Evolutionary conservation across 2,888 invertebrate species (phyloP).

Genomic region (Caenorhabditis afra): DNA sequence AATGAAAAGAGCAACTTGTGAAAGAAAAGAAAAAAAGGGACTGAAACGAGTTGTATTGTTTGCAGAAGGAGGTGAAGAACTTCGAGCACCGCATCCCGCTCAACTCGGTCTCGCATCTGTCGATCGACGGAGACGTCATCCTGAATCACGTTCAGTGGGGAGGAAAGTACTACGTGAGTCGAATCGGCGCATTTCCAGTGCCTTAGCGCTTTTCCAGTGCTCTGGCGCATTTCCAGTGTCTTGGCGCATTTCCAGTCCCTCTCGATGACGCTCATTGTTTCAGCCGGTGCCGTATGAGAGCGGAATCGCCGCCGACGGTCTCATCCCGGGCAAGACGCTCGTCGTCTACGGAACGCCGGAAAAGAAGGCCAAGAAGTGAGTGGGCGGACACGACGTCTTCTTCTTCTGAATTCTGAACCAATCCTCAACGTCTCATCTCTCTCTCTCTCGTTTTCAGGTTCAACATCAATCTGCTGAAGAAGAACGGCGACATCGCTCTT

Average conservation of each 20-base stretch:
- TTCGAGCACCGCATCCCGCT: constrained; percentile 76
- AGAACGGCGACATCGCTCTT: constrained; percentile 75
- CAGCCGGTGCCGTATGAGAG: constrained; percentile 75
- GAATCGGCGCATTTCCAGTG: not conserved
- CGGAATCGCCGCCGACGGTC: constrained; percentile 72
- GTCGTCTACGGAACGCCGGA: constrained; percentile 72
- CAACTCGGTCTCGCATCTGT: constrained; percentile 73
- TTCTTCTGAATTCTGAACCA: too few relatives aligned
- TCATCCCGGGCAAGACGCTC: constrained; percentile 72
- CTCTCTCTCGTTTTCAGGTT: constrained; percentile 55
- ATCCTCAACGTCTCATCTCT: not conserved
- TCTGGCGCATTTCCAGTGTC: too few relatives aligned
- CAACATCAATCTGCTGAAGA: constrained; percentile 75
- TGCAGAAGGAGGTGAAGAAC: constrained; percentile 72
- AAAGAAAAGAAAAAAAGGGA: not conserved
- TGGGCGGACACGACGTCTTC: too few relatives aligned
- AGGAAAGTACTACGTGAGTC: constrained; percentile 75
- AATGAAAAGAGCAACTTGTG: constrained; percentile 20
- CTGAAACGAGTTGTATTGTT: constrained; percentile 7
- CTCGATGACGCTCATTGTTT: constrained; percentile 32
- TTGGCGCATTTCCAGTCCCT: not conserved
- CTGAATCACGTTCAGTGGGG: constrained; percentile 76
- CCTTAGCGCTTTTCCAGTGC: not conserved
- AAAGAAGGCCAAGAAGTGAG: constrained; percentile 77
- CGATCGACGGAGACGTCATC: constrained; percentile 73